Percentiles rank a stretch among this genome's conserved stretches.
phyloP scores from a whole-genome alignment of 1,140 invertebrate species.

The Aphaenogaster floridana region DNA sequence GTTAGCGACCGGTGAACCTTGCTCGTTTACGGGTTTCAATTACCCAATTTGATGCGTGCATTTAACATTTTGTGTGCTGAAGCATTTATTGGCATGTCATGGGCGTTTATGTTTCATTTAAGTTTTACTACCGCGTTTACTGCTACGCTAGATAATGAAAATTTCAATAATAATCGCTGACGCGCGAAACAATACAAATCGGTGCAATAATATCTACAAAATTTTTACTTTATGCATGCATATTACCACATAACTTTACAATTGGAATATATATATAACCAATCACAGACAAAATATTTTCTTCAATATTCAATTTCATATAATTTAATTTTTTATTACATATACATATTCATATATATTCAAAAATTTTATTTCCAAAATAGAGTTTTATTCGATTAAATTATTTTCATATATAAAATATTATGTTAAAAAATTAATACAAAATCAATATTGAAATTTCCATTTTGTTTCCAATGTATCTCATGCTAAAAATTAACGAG shows the following conservation, averaged over 20 bases:
- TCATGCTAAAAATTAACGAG: not conserved
- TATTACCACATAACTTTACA: not conserved
- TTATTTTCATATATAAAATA: not conserved
- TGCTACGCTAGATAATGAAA: conserved; percentile 32
- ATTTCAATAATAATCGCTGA: conserved; percentile 43
- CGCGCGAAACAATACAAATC: conserved; percentile 38
- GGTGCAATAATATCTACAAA: conserved; percentile 8
- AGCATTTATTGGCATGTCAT: conserved; percentile 50
- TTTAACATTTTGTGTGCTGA: conserved; percentile 48
- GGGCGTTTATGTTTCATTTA: conserved; percentile 59
- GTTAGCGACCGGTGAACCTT: not conserved
- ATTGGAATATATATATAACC: not conserved
- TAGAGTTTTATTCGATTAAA: not conserved
- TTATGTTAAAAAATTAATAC: not conserved
- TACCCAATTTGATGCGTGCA: conserved; percentile 57
- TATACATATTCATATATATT: not conserved
- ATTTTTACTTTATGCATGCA: conserved; percentile 11
- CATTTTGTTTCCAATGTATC: not conserved
- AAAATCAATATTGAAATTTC: conserved; percentile 2
- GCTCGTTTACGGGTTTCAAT: conserved; percentile 30
- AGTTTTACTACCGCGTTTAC: conserved; percentile 56
- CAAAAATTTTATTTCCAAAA: not conserved
- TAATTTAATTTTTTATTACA: not conserved
- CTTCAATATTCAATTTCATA: not conserved
- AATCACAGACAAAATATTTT: not conserved